Evolutionary conservation across 2,113 vertebrate species (phyloP), one percentile per base, ranked within the genome.

Genomic region (Colinus virginianus): DNA sequence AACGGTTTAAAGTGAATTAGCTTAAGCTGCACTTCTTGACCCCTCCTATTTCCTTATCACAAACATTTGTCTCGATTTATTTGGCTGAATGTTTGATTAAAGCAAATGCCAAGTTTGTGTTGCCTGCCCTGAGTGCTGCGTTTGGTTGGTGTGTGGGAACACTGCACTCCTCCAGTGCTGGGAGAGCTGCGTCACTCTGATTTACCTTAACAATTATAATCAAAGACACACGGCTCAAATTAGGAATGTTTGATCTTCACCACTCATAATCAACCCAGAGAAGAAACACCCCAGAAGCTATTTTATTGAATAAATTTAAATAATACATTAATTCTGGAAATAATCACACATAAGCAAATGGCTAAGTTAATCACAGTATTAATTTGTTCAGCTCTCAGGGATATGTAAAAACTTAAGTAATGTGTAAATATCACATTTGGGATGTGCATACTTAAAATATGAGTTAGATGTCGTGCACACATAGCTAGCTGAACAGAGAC

Each of bases 261-360:
- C 86, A 43, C 66, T 90, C 88, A 46, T 88, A 86, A 88, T 90
- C 85, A 94, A 78, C 49, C 38, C 40, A 7, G 77, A 92, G 80
- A 78, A 90, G 93, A 92, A 94, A 82, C 62, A 84, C 12, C 53
- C 81, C 59, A 75, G 91, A 84, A 93, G 91, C 89, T 81, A 36
- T 92, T 90, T 90, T 71, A 92, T 56, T 85, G 87, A 89, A 94
- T 91, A 91, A 82, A 87, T 95, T 95, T 91, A 79, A 95, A 92
- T 92, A 90, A 92, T 69, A 40, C 84, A 72, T 92, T 94, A 58
- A 77, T 87, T 94, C 89, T 66, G 62, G 63, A 77, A 92, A 94
- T 82, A 69, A 90, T 89, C 11, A 3, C 45, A 28, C 51, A 40
- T 25, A 45, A 95, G 38, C 62, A 77, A 94, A 77, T 82, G 67